Evolutionary conservation across 2,113 vertebrate genomes (phyloP), one percentile per base, ranked within the genome.

Genomic region (Phalacrocorax pelagicus): DNA sequence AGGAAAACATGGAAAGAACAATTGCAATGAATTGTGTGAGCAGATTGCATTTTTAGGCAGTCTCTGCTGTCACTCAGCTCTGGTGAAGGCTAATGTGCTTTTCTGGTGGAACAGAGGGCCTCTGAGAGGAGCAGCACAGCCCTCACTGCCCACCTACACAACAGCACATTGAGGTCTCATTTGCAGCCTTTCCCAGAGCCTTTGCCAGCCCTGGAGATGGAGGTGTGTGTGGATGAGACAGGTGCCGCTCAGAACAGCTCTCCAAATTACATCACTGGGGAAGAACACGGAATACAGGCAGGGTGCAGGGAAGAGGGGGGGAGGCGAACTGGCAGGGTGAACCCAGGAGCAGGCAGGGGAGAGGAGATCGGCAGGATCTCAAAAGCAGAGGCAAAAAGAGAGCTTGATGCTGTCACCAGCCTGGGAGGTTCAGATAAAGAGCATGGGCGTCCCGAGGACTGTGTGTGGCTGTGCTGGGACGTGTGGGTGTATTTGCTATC

Each of bases 121-220:
- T 93, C 72, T 1, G 0, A 90, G 88, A 88, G 91, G 80, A 88
- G 80, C 82, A 89, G 92, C 77, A 74, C 57, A 88, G 82, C 36
- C 49, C 27, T 83, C 58, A 5, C 36, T 92, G 86, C 88, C 70
- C 81, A 87, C 92, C 95, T 90, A 89, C 94, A 80, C 62, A 87
- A 42, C 74, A 86, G 51, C 74, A 61, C 77, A 87, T 59, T 44
- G 3, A 92, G 96, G 86, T 92, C 91, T 79, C 73, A 69, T 49
- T 95, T 66, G 94, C 89, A 94, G 88, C 83, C 54, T 82, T 86
- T 80, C 51, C 92, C 17, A 2, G 75, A 94, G 58, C 46, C 65
- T 89, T 91, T 0, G 4, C 67, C 88, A 81, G 91, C 86, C 70
- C 69, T 85, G 73, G 89, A 75, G 74, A 70, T 79, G 88, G 94